phyloP scores from a whole-genome alignment of 1,140 invertebrate species.

The Acyrthosiphon pisum region DNA sequence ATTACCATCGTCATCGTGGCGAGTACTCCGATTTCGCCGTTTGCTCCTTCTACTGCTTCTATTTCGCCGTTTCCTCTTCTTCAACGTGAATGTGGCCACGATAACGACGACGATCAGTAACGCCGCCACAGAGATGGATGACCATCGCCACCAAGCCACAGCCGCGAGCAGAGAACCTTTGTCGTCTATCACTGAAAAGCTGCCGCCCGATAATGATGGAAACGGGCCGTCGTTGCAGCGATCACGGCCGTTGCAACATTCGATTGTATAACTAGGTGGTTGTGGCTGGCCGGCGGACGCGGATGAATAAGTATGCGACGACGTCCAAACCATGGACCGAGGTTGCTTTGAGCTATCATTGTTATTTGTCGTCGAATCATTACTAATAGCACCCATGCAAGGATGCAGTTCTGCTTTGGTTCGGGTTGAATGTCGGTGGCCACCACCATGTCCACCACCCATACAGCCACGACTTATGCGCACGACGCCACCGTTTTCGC shows the following conservation, averaged over 20 bases:
- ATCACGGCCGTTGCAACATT: constrained; percentile 39
- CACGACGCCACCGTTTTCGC: not conserved
- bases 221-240: constrained; percentile 32
- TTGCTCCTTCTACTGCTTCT: not conserved
- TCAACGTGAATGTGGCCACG: not conserved
- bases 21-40: not conserved
- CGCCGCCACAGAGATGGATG: not conserved
- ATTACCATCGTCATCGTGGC: not conserved
- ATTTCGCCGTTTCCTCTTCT: not conserved
- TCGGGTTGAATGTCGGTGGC: not conserved
- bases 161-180: not conserved
- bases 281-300: not conserved
- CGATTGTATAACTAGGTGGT: not conserved
- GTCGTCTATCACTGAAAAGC: not conserved
- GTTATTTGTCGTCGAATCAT: not conserved
- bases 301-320: not conserved
- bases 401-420: not conserved
- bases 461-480: constrained; percentile 18
- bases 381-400: constrained; percentile 16
- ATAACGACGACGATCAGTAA: not conserved
- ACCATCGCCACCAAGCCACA: not conserved
- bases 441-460: not conserved
- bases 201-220: not conserved
- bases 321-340: not conserved
- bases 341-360: not conserved